A percentile compares a stretch with the other conserved stretches of the same genome.
These are phyloP conservation scores for Notodonta dromedarius DNA, from an alignment of 2,888 invertebrate species.

Conservation along the genomic window DNA sequence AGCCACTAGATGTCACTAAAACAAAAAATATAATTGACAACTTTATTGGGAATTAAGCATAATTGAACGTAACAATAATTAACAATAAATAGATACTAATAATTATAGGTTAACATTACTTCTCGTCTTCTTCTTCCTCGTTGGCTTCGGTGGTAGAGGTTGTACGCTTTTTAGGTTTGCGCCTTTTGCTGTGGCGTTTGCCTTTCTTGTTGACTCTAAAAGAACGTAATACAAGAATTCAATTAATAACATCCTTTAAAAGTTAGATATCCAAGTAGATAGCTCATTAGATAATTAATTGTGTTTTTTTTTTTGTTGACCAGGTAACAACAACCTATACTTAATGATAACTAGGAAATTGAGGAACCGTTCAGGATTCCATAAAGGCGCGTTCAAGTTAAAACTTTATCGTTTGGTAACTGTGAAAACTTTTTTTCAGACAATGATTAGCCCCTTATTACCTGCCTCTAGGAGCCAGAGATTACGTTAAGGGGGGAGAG, in stretches of 20 bases:
- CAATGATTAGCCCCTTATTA: too few relatives aligned
- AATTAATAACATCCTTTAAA: neutral
- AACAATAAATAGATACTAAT: neutral
- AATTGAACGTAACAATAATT: neutral
- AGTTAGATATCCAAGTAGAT: too few relatives aligned
- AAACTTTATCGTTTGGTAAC: too few relatives aligned
- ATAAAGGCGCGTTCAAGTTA: too few relatives aligned
- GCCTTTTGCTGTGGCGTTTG: conserved; percentile 56
- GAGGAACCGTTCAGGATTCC: too few relatives aligned
- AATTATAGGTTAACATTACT: conserved; percentile 12
- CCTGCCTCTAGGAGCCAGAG: too few relatives aligned
- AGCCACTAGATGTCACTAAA: conserved; percentile 27
- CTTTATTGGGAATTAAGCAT: neutral
- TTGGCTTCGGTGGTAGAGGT: conserved; percentile 50
- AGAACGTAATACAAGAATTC: conserved; percentile 10
- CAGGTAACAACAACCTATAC: too few relatives aligned
- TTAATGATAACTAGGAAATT: too few relatives aligned
- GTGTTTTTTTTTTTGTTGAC: too few relatives aligned
- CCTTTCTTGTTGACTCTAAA: conserved; percentile 53
- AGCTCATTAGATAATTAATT: too few relatives aligned
- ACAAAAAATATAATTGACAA: conserved; percentile 7
- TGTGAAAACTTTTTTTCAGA: too few relatives aligned
- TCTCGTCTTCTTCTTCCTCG: conserved; percentile 55
- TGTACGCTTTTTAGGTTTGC: conserved; percentile 48
- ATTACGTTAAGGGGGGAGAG: too few relatives aligned